phyloP scores from a whole-genome alignment of 2,888 invertebrate genomes.

The Pemphredon lugubris region DNA sequence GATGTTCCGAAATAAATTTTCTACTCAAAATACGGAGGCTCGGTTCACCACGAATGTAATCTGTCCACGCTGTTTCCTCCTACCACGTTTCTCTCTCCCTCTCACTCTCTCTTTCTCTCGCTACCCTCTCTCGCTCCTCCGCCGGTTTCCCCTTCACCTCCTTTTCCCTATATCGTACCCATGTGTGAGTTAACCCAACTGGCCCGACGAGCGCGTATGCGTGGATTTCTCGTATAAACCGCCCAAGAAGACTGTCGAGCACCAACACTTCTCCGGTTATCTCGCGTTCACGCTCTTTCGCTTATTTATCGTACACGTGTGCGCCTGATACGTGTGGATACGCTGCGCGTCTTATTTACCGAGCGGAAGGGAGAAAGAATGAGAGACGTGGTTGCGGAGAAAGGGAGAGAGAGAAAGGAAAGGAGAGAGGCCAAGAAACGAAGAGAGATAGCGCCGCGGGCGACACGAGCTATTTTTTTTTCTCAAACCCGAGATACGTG shows the following conservation, averaged over 20 bases:
- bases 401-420: neutral
- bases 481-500: slow-evolving; percentile 41
- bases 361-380: slow-evolving; percentile 18
- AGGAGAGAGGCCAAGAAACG: slow-evolving; percentile 16
- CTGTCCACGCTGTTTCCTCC: slow-evolving; percentile 50
- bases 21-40: slow-evolving; percentile 40
- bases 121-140: neutral
- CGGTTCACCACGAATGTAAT: slow-evolving; percentile 46
- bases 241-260: slow-evolving; percentile 17
- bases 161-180: slow-evolving; percentile 25
- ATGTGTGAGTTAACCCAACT: slow-evolving; percentile 25
- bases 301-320: slow-evolving; percentile 54
- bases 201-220: slow-evolving; percentile 26
- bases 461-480: slow-evolving; percentile 55
- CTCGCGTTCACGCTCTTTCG: slow-evolving; percentile 33
- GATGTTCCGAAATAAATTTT: neutral
- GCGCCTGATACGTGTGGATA: slow-evolving; percentile 38
- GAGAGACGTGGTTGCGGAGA: no score
- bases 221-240: slow-evolving; percentile 12
- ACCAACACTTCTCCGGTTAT: slow-evolving; percentile 31
- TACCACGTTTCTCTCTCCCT: slow-evolving; percentile 23
- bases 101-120: slow-evolving; percentile 27
- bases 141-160: slow-evolving; percentile 36
- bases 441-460: slow-evolving; percentile 40
- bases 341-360: slow-evolving; percentile 55